Base-by-base conservation (phyloP, 2,113 vertebrate species). In the Sinocyclocheilus anshuiensis region DNA sequence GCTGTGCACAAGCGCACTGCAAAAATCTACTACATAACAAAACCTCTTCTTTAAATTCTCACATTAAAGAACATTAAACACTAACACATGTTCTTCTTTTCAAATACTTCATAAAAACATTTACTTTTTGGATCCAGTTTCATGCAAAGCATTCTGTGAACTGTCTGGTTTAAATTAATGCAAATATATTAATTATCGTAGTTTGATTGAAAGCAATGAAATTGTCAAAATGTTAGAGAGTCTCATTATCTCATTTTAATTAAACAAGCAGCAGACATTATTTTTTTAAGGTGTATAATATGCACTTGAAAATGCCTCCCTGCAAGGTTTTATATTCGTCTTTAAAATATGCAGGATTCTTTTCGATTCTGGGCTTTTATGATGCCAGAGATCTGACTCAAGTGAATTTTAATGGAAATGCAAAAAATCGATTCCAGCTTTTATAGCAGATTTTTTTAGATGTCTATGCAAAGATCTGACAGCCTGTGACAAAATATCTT, bases 391-490 rank as follows among this genome's bases (percentile, higher is more conserved):
- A 24, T 63, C 36, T 81, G 78, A 81, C 78, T 65, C 59, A 39
- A 45, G 33, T 81, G 57, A 81, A 81, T 81, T 63, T 81, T 26
- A 65, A 81, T 65, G 36, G 78, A 65, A 81, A 39, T 7, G 12
- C 29, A 26, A 15, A 76, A 63, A 80, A 63, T 65, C 13, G 8
- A 81, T 81, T 81, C 36, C 59, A 65, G 78, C 36, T 26, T 65
- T 39, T 81, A 65, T 63, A 18, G 29, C 77, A 33, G 48, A 80
- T 77, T 61, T 59, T 76, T 81, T 65, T 81, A 81, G 78, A 63
- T 63, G 78, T 81, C 59, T 81, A 81, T 81, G 78, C 78, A 65
- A 81, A 65, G 29, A 59, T 42, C 39, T 65, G 59, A 45, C 78
- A 81, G 29, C 29, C 22, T 36, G 74, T n/a, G 77, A 80, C 20